A percentile compares a stretch with the other conserved stretches of the same genome.
Conservation (phyloP, 2,888 invertebrate genomes). For the Syritta pipiens region DNA sequence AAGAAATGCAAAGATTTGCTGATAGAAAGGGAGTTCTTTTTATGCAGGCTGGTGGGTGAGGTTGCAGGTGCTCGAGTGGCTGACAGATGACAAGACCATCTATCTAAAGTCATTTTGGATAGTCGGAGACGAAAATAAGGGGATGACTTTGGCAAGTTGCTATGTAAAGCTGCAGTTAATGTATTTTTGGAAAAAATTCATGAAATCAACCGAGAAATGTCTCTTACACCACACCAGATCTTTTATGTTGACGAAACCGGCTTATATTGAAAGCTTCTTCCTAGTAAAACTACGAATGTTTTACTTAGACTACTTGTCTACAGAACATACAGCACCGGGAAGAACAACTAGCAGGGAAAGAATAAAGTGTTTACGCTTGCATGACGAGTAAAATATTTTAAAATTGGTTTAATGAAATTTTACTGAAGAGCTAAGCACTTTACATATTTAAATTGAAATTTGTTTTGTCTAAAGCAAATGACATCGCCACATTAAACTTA, state of each 20-base stretch:
- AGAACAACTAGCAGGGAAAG: slow-evolving; percentile 22
- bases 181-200: neutral
- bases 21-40: no score
- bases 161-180: slow-evolving; percentile 15
- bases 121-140: no score
- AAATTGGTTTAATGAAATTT: neutral
- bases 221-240: no score
- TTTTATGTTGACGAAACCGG: no score
- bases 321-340: slow-evolving; percentile 18
- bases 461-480: neutral
- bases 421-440: neutral
- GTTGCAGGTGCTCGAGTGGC: no score
- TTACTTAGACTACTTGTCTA: slow-evolving; percentile 9
- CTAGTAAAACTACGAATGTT: no score
- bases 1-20: slow-evolving; percentile 11
- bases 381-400: slow-evolving; percentile 1
- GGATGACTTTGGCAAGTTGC: no score
- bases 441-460: neutral
- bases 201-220: no score
- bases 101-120: no score
- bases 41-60: no score
- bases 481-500: neutral
- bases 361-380: slow-evolving; percentile 11
- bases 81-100: no score
- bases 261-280: no score